A percentile compares a stretch with the other conserved stretches of the same genome.
Evolutionary conservation across 2,113 vertebrate species (phyloP).

Genomic region (Ciconia stormi): DNA sequence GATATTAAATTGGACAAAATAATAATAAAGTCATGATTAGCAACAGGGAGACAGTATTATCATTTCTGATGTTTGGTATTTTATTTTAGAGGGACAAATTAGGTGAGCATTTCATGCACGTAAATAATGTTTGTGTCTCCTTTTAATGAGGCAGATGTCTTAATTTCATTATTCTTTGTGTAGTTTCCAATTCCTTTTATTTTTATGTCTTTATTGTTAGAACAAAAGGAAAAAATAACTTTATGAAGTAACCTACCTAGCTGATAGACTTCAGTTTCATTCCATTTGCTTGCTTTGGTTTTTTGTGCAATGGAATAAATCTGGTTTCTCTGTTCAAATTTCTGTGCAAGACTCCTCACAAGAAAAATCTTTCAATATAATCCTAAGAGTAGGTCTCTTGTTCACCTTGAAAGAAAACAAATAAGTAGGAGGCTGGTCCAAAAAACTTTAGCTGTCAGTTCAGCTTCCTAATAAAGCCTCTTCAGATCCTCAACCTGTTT

Average conservation of each 20-base stretch:
- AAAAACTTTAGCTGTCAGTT: background rate
- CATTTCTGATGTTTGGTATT: background rate
- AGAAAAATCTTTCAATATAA: background rate
- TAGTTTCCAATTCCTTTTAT: background rate
- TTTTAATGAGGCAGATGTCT: background rate
- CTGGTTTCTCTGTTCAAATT: background rate
- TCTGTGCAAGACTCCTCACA: background rate
- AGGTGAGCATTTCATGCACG: background rate
- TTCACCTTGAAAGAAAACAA: background rate
- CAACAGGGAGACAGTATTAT: background rate
- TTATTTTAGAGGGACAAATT: background rate
- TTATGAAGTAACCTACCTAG: background rate
- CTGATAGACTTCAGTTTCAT: background rate
- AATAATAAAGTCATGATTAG: background rate
- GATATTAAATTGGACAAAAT: background rate
- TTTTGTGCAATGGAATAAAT: background rate
- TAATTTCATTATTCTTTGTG: background rate
- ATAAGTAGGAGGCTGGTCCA: background rate
- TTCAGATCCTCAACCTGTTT: background rate
- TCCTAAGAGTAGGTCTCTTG: background rate
- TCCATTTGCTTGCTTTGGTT: background rate
- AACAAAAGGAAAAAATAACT: background rate
- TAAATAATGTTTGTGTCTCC: background rate
- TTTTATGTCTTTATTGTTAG: background rate
- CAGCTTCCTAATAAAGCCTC: background rate